Evolutionary conservation across 2,888 invertebrate genomes (phyloP), one percentile per base, ranked within the genome.

Genomic region (Calameuta pallipes): DNA sequence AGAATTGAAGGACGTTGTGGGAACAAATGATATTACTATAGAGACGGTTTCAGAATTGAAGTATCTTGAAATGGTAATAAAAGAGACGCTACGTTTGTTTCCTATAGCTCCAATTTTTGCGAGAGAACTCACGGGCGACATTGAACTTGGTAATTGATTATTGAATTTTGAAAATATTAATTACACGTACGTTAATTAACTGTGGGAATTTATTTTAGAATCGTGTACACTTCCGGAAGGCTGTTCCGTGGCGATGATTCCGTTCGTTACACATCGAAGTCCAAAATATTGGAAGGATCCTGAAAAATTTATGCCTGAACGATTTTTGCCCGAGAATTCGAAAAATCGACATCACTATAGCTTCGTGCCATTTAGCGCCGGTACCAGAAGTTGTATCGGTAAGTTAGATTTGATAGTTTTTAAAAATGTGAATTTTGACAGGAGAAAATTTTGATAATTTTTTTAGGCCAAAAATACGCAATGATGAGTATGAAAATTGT

Each of bases 381-480:
- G 71, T 34, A 31, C 15, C 71, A 71, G 71, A 34, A 3, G 31
- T 3, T 71, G 71, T 4, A 71, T 71, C 31, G 71, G 71, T 71
- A 73, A 73, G 35, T 34, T 11, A 11, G 11, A 80, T n/a, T 23
- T 9, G 23, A 23, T 23, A 23, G 9, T 56, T 56, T 23, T 9
- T 1, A 56, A 9, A 2, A 56, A 3, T 56, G 0, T 2, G 0
- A 23, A 23, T 23, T 56, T 56, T 2, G 15, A 9, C 2, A 23
- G 23, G 1, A 23, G 23, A 56, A 15, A 23, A 9, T 56, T 56
- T 56, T 9, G 0, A 9, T 23, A 23, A 56, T 56, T 9, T 3
- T 56, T 79, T 33, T 75, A 85, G 85, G 85, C 37, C 85, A 85
- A 80, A 86, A 85, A 74, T 87, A 81, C 78, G 84, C 86, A 11